phyloP scores from a whole-genome alignment of 2,797 vertebrate species.

The Notolabrus celidotus region DNA sequence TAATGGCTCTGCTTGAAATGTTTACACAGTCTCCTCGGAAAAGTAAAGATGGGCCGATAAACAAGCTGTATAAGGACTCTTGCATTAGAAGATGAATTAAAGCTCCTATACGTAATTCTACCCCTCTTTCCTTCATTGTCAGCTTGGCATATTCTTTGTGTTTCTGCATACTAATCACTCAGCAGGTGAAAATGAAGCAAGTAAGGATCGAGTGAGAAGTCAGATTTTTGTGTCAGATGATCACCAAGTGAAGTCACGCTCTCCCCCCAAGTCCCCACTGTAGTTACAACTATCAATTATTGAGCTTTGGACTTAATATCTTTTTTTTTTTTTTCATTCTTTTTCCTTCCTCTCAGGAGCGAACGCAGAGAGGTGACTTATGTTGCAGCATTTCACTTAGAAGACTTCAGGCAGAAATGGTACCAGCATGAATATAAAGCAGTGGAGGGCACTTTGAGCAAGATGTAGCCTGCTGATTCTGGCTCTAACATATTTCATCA shows the following conservation, averaged over 20 bases:
- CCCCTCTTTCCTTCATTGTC: not conserved
- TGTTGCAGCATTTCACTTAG: not conserved
- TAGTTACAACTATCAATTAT: not conserved
- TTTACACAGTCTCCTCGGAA: slow-evolving; percentile 14
- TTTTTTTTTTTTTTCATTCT: not conserved
- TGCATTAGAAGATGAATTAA: slow-evolving; percentile 5
- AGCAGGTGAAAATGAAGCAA: slow-evolving; percentile 23
- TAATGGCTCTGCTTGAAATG: slow-evolving; percentile 24
- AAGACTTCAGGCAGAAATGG: too few relatives aligned
- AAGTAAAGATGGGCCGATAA: not conserved
- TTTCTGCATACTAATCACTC: slow-evolving; percentile 2
- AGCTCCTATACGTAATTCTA: not conserved
- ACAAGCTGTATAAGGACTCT: not conserved
- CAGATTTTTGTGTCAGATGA: slow-evolving; percentile 10
- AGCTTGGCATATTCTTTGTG: not conserved
- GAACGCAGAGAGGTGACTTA: too few relatives aligned
- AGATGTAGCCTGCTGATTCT: too few relatives aligned
- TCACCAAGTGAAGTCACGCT: not conserved
- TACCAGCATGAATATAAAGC: too few relatives aligned
- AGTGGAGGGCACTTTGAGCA: too few relatives aligned
- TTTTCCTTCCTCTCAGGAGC: too few relatives aligned
- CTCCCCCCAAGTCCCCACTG: not conserved
- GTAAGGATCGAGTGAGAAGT: slow-evolving; percentile 1
- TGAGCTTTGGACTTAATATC: not conserved
- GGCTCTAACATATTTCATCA: too few relatives aligned